A percentile compares a stretch with the other conserved stretches of the same genome.
Conservation (phyloP, 1,140 invertebrate genomes). For the Oreohelix idahoensis region DNA sequence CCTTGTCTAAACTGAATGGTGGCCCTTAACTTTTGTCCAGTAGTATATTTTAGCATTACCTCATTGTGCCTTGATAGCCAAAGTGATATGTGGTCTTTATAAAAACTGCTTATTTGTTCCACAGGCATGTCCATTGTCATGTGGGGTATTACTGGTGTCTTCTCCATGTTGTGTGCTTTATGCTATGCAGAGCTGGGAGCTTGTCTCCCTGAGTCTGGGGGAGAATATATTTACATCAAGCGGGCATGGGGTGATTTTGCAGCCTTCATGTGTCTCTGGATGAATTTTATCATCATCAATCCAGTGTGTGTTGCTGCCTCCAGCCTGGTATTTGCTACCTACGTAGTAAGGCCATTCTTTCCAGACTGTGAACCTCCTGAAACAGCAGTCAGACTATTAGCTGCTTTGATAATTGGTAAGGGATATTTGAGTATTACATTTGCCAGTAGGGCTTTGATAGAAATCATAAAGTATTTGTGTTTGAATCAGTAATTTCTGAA, state of each 20-base stretch:
- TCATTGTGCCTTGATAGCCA: too few species aligned
- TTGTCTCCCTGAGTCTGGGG: slow-evolving; percentile 93
- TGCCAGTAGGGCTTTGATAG: too few species aligned
- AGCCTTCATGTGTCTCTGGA: slow-evolving; percentile 96
- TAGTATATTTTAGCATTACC: too few species aligned
- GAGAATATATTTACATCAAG: slow-evolving; percentile 96
- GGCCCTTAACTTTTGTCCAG: too few species aligned
- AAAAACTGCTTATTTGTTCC: slow-evolving; percentile 59
- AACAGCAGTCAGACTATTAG: slow-evolving; percentile 53
- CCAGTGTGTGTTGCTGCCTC: slow-evolving; percentile 97
- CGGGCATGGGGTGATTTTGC: slow-evolving; percentile 85
- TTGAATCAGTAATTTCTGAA: too few species aligned
- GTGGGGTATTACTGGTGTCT: slow-evolving; percentile 85
- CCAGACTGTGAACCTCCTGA: slow-evolving; percentile 62
- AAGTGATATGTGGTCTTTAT: too few species aligned
- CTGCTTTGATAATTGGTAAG: slow-evolving; percentile 62
- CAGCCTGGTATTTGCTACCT: slow-evolving; percentile 94
- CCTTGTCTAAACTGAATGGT: too few species aligned
- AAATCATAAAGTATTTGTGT: too few species aligned
- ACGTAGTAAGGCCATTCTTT: slow-evolving; percentile 93
- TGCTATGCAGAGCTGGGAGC: slow-evolving; percentile 97
- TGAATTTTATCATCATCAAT: slow-evolving; percentile 76
- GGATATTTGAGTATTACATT: slow-evolving; percentile 15
- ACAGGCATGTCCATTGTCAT: slow-evolving; percentile 85
- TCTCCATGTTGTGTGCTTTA: slow-evolving; percentile 84